Evolutionary conservation across 2,797 vertebrate genomes (phyloP).

Genomic region (Margarornis squamiger): DNA sequence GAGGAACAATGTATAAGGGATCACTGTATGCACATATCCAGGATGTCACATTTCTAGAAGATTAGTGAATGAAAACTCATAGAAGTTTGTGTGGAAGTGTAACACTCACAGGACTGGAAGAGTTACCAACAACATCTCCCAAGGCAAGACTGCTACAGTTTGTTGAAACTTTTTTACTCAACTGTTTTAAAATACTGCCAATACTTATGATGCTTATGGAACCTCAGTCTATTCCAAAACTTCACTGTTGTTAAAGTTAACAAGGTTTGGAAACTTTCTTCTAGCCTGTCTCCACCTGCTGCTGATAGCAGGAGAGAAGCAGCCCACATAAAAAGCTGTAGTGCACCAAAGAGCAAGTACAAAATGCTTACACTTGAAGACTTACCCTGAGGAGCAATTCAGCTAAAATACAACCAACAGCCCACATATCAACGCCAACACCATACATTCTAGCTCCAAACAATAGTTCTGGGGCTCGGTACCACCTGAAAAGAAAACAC

Average conservation of each 20-base stretch:
- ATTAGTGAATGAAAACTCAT: neutral
- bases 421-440: conserved; percentile 98
- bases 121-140: neutral
- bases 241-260: neutral
- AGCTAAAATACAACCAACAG: conserved; percentile 96
- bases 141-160: neutral
- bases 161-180: neutral
- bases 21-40: neutral
- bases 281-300: neutral
- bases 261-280: neutral
- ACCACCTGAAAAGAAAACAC: conserved; percentile 84
- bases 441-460: conserved; percentile 98
- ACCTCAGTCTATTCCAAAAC: neutral
- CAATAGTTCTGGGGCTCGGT: conserved; percentile 92
- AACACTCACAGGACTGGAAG: neutral
- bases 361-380: neutral
- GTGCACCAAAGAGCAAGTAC: neutral
- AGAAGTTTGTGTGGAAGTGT: neutral
- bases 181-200: neutral
- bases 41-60: neutral
- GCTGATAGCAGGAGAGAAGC: neutral
- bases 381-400: conserved; percentile 93
- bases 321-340: neutral
- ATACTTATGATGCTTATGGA: neutral
- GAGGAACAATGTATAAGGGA: neutral